Evolutionary conservation across 2,888 invertebrate species (phyloP), one percentile per base, ranked within the genome.

Genomic region (Malthinus seriepunctatus): DNA sequence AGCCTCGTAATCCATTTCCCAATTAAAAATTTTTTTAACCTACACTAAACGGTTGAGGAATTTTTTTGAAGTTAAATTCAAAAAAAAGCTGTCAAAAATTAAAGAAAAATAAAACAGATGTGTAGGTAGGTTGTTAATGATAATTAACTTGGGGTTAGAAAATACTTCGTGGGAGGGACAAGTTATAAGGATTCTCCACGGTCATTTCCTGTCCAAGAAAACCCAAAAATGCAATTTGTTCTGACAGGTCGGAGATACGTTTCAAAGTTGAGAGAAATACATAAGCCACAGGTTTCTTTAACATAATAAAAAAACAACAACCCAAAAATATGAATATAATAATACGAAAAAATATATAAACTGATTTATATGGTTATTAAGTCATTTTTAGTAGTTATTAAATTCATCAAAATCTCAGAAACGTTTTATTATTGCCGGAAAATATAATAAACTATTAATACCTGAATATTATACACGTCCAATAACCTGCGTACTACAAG

Each of bases 151-250:
- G 50, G 49, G 37, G 56, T 53, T 51, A 37, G 52, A 55, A 51
- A 60, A 51, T 49, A 42, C 55, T 44, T 57, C 60, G 63, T 63
- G 56, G 62, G 62, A 63, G 61, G 56, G 59, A 46, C 34, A 5
- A 51, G 32, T 52, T 58, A 31, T 63, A 66, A 63, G 66, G 64
- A 56, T 59, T 59, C 62, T 38, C 54, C 32, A 35, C 61, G 65
- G 63, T 66, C 63, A 66, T 66, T 66, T 66, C 66, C 66, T 65
- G 66, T 63, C 61, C 57, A 58, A 62, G 65, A 65, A 66, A 66
- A 51, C 66, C 63, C 55, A 64, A 62, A 66, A 66, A 62, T 64
- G 66, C 63, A 66, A 64, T 66, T 64, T 66, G 53, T 51, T 42
- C 56, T 60, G 63, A 63, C 62, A 65, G 63, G 65, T 63, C 56